Conservation (phyloP, 1,140 invertebrate species). For the Aphelenchoides avenae region DNA sequence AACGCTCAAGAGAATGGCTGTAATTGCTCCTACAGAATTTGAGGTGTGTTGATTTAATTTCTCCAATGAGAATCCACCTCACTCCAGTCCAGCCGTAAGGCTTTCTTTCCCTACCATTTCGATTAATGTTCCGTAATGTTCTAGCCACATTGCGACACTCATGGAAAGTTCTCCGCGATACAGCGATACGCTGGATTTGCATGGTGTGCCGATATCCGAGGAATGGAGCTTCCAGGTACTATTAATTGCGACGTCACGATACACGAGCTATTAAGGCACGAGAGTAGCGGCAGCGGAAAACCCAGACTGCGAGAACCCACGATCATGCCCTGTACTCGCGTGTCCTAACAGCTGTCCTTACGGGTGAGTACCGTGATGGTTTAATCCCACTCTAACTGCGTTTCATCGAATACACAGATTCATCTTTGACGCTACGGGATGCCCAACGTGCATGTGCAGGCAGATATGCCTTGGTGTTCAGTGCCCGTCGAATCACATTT, state of each 20-base stretch:
- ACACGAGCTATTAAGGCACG: too few species aligned
- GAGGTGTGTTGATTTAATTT: conserved; percentile 3
- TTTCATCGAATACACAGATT: conserved; percentile 8
- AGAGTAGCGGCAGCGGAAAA: too few species aligned
- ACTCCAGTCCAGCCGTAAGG: not conserved
- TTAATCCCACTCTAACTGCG: too few species aligned
- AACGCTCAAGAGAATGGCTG: not conserved
- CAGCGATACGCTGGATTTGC: conserved; percentile 34
- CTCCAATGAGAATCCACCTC: not conserved
- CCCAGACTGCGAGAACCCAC: conserved; percentile 41
- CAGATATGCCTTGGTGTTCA: conserved; percentile 31
- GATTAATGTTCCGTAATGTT: conserved; percentile 5
- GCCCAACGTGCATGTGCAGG: conserved; percentile 36
- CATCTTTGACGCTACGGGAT: conserved; percentile 40
- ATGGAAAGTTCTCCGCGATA: conserved; percentile 32
- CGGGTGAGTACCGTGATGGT: conserved; percentile 28
- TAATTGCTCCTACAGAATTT: conserved; percentile 19
- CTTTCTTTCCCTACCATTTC: not conserved
- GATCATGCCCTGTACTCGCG: conserved; percentile 34
- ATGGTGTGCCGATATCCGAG: conserved; percentile 44
- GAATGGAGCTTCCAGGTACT: conserved; percentile 39
- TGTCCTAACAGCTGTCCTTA: conserved; percentile 33
- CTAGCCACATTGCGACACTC: conserved; percentile 32
- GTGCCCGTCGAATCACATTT: conserved; percentile 41
- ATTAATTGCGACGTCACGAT: too few species aligned